Evolutionary conservation across 2,797 vertebrate genomes (phyloP).

Genomic region (Anableps anableps): DNA sequence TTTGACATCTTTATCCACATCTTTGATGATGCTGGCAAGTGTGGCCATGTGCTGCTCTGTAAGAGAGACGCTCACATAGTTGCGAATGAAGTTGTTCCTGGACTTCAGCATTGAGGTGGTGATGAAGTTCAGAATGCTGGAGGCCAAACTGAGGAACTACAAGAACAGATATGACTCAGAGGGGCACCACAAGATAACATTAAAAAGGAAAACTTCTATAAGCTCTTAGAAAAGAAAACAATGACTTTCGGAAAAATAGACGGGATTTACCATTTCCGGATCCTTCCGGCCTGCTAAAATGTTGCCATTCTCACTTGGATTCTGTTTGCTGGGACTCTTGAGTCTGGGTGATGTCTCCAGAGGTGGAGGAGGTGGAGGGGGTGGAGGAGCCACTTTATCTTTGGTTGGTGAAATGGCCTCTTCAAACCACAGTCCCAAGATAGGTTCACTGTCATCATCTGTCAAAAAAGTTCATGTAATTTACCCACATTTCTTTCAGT

Average conservation of each 20-base stretch:
- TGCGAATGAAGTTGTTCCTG: conserved; percentile 97
- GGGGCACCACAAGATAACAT: not conserved
- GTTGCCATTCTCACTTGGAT: conserved; percentile 93
- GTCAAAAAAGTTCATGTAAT: conserved; percentile 48
- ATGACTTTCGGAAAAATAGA: not conserved
- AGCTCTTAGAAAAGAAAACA: not conserved
- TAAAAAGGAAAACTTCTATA: not conserved
- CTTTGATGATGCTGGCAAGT: conserved; percentile 96
- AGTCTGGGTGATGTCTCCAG: conserved; percentile 92
- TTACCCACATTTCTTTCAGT: conserved; percentile 11
- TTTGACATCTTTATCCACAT: conserved; percentile 98
- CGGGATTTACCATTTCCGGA: conserved; percentile 90
- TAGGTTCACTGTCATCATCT: conserved; percentile 99
- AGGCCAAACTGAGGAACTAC: conserved; percentile 94
- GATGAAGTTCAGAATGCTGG: conserved; percentile 97
- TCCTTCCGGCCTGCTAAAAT: conserved; percentile 98
- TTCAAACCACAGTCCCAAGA: conserved; percentile 98
- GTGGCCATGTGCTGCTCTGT: conserved; percentile 98
- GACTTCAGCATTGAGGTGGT: conserved; percentile 98
- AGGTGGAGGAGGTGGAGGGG: conserved; percentile 91
- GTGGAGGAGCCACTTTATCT: conserved; percentile 94
- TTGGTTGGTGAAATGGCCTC: conserved; percentile 99
- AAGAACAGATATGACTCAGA: conserved; percentile 16
- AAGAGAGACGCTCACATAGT: conserved; percentile 97
- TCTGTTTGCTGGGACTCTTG: conserved; percentile 96